Percentiles rank a stretch among this genome's conserved stretches.
Conservation (phyloP, 2,888 invertebrate genomes). For the Thyatira batis region DNA sequence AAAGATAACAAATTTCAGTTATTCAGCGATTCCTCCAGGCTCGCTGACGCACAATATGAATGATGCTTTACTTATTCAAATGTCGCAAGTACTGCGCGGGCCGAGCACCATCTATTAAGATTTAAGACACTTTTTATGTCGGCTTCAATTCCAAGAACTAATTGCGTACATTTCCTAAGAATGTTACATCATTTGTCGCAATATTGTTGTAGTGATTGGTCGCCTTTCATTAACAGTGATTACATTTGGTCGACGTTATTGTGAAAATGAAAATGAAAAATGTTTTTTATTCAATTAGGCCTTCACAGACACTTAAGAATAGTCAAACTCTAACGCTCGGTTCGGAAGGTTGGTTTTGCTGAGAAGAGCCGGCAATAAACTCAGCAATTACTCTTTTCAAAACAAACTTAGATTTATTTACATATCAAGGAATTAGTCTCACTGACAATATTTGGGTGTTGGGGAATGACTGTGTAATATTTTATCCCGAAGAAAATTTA, state of each 20-base stretch:
- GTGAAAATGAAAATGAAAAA: background rate
- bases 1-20: background rate
- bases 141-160: background rate
- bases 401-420: too few relatives aligned
- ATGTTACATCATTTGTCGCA: background rate
- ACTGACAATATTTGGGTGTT: too few relatives aligned
- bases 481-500: too few relatives aligned
- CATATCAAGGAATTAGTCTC: too few relatives aligned
- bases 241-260: too few relatives aligned
- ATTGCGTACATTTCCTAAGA: background rate
- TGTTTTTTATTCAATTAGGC: too few relatives aligned
- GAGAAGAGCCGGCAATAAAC: too few relatives aligned
- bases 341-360: too few relatives aligned
- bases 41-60: background rate
- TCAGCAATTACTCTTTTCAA: too few relatives aligned
- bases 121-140: background rate
- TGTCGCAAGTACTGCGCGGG: background rate
- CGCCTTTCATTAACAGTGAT: background rate
- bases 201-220: background rate
- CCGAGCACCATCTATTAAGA: background rate
- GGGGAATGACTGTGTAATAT: too few relatives aligned
- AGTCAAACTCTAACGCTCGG: too few relatives aligned
- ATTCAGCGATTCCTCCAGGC: background rate
- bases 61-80: background rate
- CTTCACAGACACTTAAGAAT: too few relatives aligned